phyloP scores from a whole-genome alignment of 2,113 vertebrate genomes.

The Rhinolophus sinicus region DNA sequence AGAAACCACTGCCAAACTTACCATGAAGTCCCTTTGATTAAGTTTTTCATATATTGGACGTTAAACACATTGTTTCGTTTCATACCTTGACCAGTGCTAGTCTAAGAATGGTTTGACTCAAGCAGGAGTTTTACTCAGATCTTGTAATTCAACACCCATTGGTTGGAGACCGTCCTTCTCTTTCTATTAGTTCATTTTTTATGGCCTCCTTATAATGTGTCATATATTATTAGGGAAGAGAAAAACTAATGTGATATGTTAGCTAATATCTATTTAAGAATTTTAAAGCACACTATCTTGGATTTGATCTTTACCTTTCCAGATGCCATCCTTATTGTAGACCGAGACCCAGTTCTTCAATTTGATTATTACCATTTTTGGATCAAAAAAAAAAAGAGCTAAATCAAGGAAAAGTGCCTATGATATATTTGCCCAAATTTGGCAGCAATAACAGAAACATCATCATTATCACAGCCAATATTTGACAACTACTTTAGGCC shows the following conservation, averaged over 20 bases:
- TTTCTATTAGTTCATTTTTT: slow-evolving; percentile 17
- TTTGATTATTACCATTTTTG: slow-evolving; percentile 8
- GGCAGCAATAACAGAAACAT: background rate
- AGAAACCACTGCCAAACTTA: background rate
- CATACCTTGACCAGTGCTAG: background rate
- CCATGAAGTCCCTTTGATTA: background rate
- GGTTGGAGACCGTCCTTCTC: background rate
- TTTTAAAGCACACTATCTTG: background rate
- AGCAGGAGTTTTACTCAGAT: slow-evolving; percentile 13
- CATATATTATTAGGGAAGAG: background rate
- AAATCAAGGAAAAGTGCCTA: background rate
- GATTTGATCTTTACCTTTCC: background rate
- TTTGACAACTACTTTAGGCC: background rate
- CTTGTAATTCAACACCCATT: background rate
- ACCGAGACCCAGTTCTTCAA: background rate
- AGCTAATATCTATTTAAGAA: slow-evolving; percentile 42
- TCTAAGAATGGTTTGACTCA: background rate
- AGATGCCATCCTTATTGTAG: slow-evolving; percentile 18
- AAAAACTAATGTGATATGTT: slow-evolving; percentile 4
- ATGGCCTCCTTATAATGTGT: background rate
- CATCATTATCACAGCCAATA: background rate
- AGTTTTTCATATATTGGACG: background rate
- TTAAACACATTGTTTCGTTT: background rate
- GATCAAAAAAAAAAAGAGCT: background rate
- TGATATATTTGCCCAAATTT: background rate